These are phyloP conservation scores for Porites cylindrica DNA, from an alignment of 92 coral and sea anemone genomes.

Conservation along the genomic window DNA sequence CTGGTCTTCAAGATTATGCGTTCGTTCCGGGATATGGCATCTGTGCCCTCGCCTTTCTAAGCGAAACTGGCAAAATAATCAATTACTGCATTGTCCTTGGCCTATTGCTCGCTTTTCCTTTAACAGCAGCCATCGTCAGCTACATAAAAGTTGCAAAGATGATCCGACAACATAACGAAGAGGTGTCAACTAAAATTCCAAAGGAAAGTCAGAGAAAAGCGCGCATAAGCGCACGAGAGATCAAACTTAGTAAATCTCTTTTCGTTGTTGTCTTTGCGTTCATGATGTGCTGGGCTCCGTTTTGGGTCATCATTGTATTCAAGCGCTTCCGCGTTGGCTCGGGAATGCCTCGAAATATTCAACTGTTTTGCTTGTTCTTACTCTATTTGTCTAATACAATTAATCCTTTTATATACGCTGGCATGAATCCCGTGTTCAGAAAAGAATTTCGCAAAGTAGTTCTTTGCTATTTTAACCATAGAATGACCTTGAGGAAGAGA, in stretches of 20 bases:
- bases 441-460: neutral
- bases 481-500: neutral
- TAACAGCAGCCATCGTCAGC: neutral
- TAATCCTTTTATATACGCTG: constrained; percentile 22
- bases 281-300: constrained; percentile 14
- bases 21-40: neutral
- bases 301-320: neutral
- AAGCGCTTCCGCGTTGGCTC: neutral
- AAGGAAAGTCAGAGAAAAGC: neutral
- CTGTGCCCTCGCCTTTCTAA: neutral
- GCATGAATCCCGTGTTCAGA: constrained; percentile 21
- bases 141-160: neutral
- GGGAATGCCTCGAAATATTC: neutral
- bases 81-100: neutral
- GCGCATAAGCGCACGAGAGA: neutral
- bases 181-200: neutral
- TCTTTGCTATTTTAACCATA: neutral
- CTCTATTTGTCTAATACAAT: constrained; percentile 4
- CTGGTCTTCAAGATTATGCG: neutral
- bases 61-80: neutral
- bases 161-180: neutral
- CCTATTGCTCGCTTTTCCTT: neutral
- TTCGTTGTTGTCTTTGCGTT: constrained; percentile 15
- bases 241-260: neutral
- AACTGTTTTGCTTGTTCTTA: neutral